A percentile compares a stretch with the other conserved stretches of the same genome.
Conservation (phyloP, 2,888 invertebrate genomes). For the Stenotaenia linearis region DNA sequence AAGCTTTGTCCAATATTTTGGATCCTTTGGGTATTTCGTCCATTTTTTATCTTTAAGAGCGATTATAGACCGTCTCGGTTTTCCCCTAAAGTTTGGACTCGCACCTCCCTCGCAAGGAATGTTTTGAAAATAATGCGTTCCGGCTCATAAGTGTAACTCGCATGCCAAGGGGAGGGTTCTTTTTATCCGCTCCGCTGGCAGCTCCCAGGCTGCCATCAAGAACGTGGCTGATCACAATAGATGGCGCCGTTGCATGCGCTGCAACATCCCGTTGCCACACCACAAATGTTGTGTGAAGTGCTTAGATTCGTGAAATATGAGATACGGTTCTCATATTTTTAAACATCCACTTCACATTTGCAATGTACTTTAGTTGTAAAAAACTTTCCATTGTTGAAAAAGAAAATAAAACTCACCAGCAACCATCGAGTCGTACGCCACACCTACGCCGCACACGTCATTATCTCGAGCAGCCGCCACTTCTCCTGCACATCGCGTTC, state of each 20-base stretch:
- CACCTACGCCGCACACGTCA: conserved; percentile 96
- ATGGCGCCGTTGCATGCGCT: neutral
- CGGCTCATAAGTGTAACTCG: neutral
- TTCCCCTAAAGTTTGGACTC: neutral
- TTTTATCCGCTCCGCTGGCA: neutral
- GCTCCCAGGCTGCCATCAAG: neutral
- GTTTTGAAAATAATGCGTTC: neutral
- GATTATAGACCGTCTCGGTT: too few species aligned
- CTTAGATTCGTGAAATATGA: neutral
- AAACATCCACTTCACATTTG: neutral
- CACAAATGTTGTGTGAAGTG: neutral
- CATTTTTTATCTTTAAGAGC: too few species aligned
- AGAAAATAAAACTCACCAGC: conserved; percentile 60
- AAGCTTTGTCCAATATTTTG: too few species aligned
- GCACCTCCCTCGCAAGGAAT: neutral
- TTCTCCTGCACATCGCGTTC: conserved; percentile 97
- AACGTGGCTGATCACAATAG: neutral
- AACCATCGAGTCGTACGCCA: conserved; percentile 96
- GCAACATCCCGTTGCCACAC: neutral
- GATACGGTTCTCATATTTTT: neutral
- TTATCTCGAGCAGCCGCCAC: conserved; percentile 98
- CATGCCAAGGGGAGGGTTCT: neutral
- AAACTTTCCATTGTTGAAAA: neutral
- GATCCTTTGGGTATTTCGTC: too few species aligned
- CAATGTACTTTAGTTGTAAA: neutral